Conservation (phyloP, 2,113 vertebrate genomes). For the Struthio camelus region DNA sequence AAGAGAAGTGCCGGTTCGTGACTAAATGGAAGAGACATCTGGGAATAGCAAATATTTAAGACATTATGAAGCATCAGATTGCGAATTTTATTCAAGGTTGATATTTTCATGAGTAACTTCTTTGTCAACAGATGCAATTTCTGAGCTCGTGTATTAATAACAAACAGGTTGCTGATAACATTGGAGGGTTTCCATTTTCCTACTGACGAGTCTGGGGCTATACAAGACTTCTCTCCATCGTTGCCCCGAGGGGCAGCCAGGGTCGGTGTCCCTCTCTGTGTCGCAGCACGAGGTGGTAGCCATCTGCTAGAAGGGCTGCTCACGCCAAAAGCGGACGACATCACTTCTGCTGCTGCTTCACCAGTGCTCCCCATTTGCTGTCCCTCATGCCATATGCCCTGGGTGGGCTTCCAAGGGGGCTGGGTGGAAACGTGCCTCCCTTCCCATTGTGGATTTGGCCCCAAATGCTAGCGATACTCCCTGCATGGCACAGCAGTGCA, state of each 20-base stretch:
- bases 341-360: neutral
- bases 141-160: neutral
- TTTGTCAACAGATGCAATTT: neutral
- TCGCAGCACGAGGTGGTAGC: neutral
- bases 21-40: constrained; percentile 20
- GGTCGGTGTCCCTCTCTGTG: neutral
- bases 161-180: neutral
- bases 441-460: neutral
- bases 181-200: neutral
- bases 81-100: neutral
- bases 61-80: neutral
- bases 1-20: constrained; percentile 18
- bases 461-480: neutral
- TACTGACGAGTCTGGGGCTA: neutral
- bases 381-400: no score
- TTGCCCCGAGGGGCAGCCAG: neutral
- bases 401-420: neutral
- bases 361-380: no score
- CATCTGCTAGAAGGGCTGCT: neutral
- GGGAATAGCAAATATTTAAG: constrained; percentile 37
- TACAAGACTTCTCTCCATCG: neutral
- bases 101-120: neutral
- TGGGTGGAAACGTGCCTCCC: no score
- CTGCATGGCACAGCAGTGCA: neutral
- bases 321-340: neutral